Base-by-base conservation (phyloP, 53 echinoderm and acorn worm species). In the Arbacia lixula region DNA sequence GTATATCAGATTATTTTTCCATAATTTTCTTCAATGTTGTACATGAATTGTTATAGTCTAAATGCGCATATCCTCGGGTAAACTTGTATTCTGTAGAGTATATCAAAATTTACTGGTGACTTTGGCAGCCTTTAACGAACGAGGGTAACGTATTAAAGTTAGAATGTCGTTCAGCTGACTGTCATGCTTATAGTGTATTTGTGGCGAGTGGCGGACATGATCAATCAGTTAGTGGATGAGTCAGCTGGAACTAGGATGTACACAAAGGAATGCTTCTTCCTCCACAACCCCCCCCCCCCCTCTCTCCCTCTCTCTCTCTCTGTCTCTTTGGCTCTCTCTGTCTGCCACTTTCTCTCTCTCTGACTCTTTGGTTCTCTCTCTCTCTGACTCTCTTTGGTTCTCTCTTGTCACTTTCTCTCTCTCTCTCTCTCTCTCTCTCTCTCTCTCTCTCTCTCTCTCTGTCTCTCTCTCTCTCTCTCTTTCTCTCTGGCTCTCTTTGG, bases 141-240 rank as follows among this genome's bases (percentile, higher is more conserved):
- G n/a, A 50, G 17, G 51, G 17, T 50, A 50, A 17, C 11, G 51
- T 12, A 17, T 50, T 50, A 17, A 50, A 50, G 51, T 12, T 12
- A 17, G 51, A 9, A 17, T 52, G 12, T 52, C 19, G 53, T 52
- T 52, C 19, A 52, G 19, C 53, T 14, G 12, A 52, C 53, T 52
- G 53, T 52, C 12, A 14, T 56, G 64, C 34, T 27, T 53, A 29
- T 30, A 27, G 28, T 42, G 40, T 43, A 5, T 41, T 42, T 16
- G 66, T 37, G 37, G 66, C 66, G 38, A 37, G 37, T 69, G 69
- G 69, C 69, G 43, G 69, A 69, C 69, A 69, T 69, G 14, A 19
- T 69, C 43, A 69, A 69, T 69, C 69, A 43, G 43, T 8, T n/a
- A 43, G 40, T 43, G 34, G 27, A 16, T 69, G 69, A 69, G 69